These are phyloP conservation scores for Amblyraja radiata DNA, from an alignment of 2,797 vertebrate species.

Conservation along the genomic window DNA sequence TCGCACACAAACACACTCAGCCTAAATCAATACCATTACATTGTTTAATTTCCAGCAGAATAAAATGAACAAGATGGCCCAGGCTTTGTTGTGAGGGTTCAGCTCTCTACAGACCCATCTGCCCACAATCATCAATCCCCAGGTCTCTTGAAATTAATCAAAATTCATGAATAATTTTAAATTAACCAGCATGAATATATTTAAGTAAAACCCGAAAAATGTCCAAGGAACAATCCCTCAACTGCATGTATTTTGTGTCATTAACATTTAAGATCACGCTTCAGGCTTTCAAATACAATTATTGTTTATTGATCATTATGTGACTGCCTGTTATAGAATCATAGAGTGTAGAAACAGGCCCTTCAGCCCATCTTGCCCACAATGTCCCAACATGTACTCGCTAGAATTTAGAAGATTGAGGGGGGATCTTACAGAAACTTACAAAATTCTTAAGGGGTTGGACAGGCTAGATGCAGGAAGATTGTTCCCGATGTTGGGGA, in stretches of 20 bases:
- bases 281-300: not conserved
- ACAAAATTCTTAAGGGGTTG: too few relatives aligned
- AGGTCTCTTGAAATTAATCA: not conserved
- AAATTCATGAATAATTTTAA: too few relatives aligned
- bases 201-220: not conserved
- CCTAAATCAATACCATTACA: not conserved
- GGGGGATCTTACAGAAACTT: too few relatives aligned
- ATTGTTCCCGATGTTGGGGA: too few relatives aligned
- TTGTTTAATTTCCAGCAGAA: not conserved
- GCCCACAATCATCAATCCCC: slow-evolving; percentile 7
- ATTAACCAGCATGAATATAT: not conserved
- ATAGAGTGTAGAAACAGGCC: too few relatives aligned
- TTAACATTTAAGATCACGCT: not conserved
- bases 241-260: not conserved
- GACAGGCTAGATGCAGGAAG: too few relatives aligned
- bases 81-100: not conserved
- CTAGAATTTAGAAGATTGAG: too few relatives aligned
- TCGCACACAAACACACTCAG: not conserved
- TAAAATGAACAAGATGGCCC: not conserved
- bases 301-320: not conserved
- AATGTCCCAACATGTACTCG: too few relatives aligned
- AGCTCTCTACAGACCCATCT: not conserved
- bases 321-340: not conserved
- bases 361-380: too few relatives aligned
- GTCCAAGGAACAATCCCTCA: not conserved